These are phyloP conservation scores for Halcyon senegalensis DNA, from an alignment of 2,113 vertebrate genomes.

Conservation along the genomic window DNA sequence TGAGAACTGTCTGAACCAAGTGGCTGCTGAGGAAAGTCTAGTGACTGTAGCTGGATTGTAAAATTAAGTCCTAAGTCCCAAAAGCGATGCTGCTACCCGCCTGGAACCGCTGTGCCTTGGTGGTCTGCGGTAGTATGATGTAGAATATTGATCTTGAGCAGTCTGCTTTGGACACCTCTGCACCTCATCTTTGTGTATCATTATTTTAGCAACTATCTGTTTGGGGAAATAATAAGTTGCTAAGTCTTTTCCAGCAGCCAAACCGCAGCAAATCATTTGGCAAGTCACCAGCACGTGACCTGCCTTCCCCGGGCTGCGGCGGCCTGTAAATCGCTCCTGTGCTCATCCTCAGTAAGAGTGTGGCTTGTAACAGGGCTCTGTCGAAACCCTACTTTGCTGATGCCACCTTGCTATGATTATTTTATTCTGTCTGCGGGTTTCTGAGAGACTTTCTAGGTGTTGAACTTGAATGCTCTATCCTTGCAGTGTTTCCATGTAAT, in stretches of 20 bases:
- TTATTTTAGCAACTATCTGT: not conserved
- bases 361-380: not conserved
- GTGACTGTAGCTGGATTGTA: not conserved
- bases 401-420: not conserved
- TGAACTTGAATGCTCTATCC: not conserved
- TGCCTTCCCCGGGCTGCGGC: not conserved
- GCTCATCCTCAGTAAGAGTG: accelerated
- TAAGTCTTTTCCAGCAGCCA: not conserved
- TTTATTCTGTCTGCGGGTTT: not conserved
- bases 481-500: not conserved
- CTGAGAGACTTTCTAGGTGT: not conserved
- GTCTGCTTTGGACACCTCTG: not conserved
- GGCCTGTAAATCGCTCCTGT: not conserved
- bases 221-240: not conserved
- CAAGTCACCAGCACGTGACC: not conserved
- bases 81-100: not conserved
- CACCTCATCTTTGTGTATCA: not conserved
- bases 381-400: not conserved
- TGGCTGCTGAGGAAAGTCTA: not conserved
- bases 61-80: not conserved
- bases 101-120: not conserved
- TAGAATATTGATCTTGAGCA: accelerated
- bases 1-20: not conserved
- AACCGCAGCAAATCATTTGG: conserved; percentile 8
- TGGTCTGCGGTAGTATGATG: accelerated